A percentile compares a stretch with the other conserved stretches of the same genome.
These are phyloP conservation scores for Coenonympha glycerion DNA, from an alignment of 2,888 invertebrate species.

Conservation along the genomic window DNA sequence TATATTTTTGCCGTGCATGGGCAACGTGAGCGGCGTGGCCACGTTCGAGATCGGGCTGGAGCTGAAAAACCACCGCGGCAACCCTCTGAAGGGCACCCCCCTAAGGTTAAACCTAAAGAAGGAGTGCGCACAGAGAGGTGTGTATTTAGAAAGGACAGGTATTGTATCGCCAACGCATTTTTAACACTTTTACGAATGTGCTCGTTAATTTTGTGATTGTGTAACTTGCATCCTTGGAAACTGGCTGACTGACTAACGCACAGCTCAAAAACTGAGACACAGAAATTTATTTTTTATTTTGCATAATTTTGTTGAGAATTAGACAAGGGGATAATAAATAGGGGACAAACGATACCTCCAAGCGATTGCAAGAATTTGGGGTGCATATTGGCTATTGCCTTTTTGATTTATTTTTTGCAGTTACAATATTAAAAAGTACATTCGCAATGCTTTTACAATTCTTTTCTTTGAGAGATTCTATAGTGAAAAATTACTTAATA, in stretches of 20 bases:
- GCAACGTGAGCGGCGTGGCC: conserved; percentile 91
- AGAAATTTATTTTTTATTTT: no score
- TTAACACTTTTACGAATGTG: conserved; percentile 69
- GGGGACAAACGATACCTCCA: no score
- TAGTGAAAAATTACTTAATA: conserved; percentile 22
- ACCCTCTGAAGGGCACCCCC: conserved; percentile 90
- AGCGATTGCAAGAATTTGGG: background rate
- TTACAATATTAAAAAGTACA: conserved; percentile 46
- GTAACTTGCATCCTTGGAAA: background rate
- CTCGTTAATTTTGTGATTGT: conserved; percentile 40
- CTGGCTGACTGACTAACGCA: background rate
- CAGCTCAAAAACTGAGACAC: no score
- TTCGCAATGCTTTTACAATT: conserved; percentile 49
- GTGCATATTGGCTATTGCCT: background rate
- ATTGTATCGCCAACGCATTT: conserved; percentile 78
- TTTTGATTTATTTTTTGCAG: background rate
- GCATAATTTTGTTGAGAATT: no score
- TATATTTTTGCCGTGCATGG: conserved; percentile 89
- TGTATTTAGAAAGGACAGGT: conserved; percentile 80
- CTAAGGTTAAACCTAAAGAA: conserved; percentile 90
- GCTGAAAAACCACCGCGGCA: conserved; percentile 86
- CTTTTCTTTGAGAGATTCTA: conserved; percentile 30
- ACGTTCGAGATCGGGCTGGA: conserved; percentile 90
- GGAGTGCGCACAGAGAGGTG: conserved; percentile 95
- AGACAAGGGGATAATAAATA: no score